Evolutionary conservation across 2,113 vertebrate genomes (phyloP).

Genomic region (Barbus barbus): DNA sequence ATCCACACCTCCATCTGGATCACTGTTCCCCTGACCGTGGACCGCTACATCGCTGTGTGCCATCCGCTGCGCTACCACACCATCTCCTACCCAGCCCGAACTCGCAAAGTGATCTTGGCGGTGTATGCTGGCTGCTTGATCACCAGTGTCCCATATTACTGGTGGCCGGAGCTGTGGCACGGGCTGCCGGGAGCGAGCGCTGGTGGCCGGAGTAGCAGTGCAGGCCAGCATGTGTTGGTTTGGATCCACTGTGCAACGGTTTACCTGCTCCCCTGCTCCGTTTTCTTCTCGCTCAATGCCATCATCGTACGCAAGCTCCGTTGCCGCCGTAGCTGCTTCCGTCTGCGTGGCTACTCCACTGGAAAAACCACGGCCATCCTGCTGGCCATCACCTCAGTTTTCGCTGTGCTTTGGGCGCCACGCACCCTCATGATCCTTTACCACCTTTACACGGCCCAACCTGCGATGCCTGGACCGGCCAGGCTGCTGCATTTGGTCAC

Average conservation of each 20-base stretch:
- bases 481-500: slow-evolving; percentile 85
- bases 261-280: slow-evolving; percentile 91
- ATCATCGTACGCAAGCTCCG: slow-evolving; percentile 89
- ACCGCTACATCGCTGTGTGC: slow-evolving; percentile 96
- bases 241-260: slow-evolving; percentile 93
- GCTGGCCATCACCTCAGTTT: slow-evolving; percentile 92
- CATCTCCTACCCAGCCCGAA: slow-evolving; percentile 92
- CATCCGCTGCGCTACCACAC: slow-evolving; percentile 92
- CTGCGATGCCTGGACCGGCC: slow-evolving; percentile 77
- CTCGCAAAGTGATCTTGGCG: slow-evolving; percentile 85
- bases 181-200: slow-evolving; percentile 77
- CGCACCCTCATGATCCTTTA: slow-evolving; percentile 91
- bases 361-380: slow-evolving; percentile 96
- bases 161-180: slow-evolving; percentile 97
- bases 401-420: slow-evolving; percentile 92
- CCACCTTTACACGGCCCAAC: slow-evolving; percentile 88
- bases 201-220: slow-evolving; percentile 80
- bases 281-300: slow-evolving; percentile 93
- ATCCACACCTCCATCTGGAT: slow-evolving; percentile 99
- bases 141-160: slow-evolving; percentile 92
- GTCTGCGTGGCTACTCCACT: slow-evolving; percentile 89
- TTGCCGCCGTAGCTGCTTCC: slow-evolving; percentile 85
- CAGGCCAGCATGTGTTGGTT: slow-evolving; percentile 87
- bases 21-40: slow-evolving; percentile 90
- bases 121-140: slow-evolving; percentile 90